A percentile compares a stretch with the other conserved stretches of the same genome.
phyloP scores from a whole-genome alignment of 1,140 invertebrate genomes.

The Drosophila sulfurigaster region DNA sequence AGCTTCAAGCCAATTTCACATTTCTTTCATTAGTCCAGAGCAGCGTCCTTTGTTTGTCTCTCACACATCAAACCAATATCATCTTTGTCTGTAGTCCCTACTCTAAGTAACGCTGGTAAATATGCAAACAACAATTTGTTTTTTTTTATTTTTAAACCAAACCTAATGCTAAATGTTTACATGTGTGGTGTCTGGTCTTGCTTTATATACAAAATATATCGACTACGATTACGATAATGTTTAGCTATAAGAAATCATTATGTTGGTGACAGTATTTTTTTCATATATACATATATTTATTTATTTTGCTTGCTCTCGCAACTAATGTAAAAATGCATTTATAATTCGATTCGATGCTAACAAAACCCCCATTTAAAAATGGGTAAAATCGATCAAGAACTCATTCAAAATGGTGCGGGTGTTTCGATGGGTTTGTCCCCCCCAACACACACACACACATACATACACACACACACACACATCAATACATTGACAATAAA shows the following conservation, averaged over 20 bases:
- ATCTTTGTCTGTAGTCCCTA: constrained; percentile 67
- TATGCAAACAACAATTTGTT: constrained; percentile 57
- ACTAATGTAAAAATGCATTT: constrained; percentile 54
- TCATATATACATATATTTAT: too few species aligned
- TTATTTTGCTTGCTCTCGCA: constrained; percentile 54
- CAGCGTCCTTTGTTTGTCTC: constrained; percentile 7
- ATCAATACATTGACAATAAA: constrained; percentile 2
- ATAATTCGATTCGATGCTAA: constrained; percentile 53
- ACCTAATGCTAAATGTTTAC: constrained; percentile 57
- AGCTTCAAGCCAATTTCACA: too few species aligned
- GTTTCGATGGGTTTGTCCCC: constrained; percentile 66
- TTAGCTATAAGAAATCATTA: constrained; percentile 69
- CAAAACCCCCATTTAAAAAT: constrained; percentile 18
- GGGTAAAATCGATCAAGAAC: constrained; percentile 27
- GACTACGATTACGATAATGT: constrained; percentile 14
- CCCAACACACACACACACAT: constrained; percentile 29
- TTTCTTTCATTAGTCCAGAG: not conserved
- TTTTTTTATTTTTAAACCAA: constrained; percentile 19
- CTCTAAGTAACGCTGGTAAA: constrained; percentile 74
- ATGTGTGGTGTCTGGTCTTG: constrained; percentile 81
- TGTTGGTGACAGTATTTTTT: constrained; percentile 62
- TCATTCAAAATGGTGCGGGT: constrained; percentile 64
- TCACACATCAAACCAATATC: constrained; percentile 39
- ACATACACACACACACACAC: constrained; percentile 41
- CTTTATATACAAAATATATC: constrained; percentile 34